These are phyloP conservation scores for Actinia tenebrosa DNA, from an alignment of 64 coral and sea anemone genomes.

Conservation along the genomic window DNA sequence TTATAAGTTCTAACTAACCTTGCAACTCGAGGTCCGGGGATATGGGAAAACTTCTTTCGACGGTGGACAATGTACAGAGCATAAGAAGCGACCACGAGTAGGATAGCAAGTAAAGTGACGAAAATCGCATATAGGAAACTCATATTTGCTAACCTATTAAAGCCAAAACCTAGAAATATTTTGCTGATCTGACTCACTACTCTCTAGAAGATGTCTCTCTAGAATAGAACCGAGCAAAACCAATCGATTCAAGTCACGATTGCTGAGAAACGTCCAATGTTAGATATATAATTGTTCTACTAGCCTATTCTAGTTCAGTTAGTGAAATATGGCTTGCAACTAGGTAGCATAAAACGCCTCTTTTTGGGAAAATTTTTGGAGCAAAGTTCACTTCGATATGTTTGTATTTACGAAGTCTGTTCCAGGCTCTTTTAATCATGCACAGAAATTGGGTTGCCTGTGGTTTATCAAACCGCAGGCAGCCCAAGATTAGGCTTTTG, in stretches of 20 bases:
- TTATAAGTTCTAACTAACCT: background rate
- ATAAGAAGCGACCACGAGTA: background rate
- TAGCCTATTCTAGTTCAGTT: background rate
- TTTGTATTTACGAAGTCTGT: background rate
- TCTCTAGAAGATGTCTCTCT: no score
- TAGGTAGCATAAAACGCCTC: background rate
- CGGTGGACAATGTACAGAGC: constrained; percentile 5
- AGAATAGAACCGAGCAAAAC: background rate
- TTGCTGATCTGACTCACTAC: background rate
- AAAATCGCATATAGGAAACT: background rate
- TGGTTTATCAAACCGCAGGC: background rate
- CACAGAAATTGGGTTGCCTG: background rate
- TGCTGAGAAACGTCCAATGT: background rate
- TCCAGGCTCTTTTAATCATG: background rate
- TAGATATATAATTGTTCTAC: background rate
- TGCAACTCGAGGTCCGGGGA: constrained; percentile 30
- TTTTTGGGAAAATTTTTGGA: background rate
- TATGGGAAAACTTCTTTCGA: constrained; percentile 24
- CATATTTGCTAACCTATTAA: background rate
- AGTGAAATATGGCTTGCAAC: background rate
- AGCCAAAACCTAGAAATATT: background rate
- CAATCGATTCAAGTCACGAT: background rate
- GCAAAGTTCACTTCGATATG: background rate
- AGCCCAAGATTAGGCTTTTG: background rate
- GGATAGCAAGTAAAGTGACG: background rate